Evolutionary conservation across 2,888 invertebrate species (phyloP).

Genomic region (Epinotia demarniana): DNA sequence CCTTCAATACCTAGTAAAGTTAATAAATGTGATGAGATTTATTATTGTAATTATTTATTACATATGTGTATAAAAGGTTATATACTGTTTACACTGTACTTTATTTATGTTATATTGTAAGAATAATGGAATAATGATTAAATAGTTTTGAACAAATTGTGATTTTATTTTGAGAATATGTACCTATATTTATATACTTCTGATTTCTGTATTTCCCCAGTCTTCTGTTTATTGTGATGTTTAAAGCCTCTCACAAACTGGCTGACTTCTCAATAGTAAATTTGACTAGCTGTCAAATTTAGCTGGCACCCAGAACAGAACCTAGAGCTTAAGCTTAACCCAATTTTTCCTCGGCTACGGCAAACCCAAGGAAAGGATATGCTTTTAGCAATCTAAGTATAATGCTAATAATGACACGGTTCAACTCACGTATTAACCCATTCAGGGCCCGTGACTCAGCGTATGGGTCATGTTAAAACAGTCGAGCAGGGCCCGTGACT

Average conservation of each 20-base stretch:
- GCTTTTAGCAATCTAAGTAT: too few species aligned
- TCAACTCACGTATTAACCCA: too few species aligned
- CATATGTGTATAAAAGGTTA: slow-evolving; percentile 42
- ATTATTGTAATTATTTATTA: slow-evolving; percentile 44
- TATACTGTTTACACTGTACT: slow-evolving; percentile 45
- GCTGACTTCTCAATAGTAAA: too few species aligned
- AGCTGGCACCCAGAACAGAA: too few species aligned
- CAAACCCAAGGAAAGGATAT: background rate
- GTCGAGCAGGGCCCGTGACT: too few species aligned
- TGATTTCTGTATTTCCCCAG: background rate
- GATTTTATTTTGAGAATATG: slow-evolving; percentile 2
- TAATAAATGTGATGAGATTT: slow-evolving; percentile 39
- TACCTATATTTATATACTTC: background rate
- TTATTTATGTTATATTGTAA: slow-evolving; percentile 44
- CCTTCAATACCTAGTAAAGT: slow-evolving; percentile 30
- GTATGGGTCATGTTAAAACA: too few species aligned
- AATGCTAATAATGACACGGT: background rate
- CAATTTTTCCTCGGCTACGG: background rate
- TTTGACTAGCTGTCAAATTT: too few species aligned
- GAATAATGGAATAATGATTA: slow-evolving; percentile 47
- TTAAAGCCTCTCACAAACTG: too few species aligned
- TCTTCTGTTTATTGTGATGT: background rate
- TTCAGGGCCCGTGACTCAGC: too few species aligned
- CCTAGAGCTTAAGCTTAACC: too few species aligned
- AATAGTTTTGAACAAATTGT: slow-evolving; percentile 49